Percentiles rank a stretch among this genome's conserved stretches.
Conservation (phyloP, 2,113 vertebrate genomes). For the Serilophus lunatus region DNA sequence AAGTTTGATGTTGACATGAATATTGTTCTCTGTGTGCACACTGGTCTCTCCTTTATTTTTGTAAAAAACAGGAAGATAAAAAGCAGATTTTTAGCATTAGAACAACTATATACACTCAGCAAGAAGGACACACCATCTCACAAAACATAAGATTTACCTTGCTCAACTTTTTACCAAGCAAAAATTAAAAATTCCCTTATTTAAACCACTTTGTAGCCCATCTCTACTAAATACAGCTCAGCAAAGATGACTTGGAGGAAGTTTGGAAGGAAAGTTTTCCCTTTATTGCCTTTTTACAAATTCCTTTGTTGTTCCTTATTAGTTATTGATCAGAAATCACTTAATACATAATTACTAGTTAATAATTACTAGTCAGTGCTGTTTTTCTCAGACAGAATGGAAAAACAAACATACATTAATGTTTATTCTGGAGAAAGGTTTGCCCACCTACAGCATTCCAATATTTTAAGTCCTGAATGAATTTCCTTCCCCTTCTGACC, state of each 20-base stretch:
- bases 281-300: background rate
- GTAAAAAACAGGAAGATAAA: background rate
- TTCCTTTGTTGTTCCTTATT: background rate
- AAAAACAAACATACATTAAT: background rate
- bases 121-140: background rate
- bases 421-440: background rate
- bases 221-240: background rate
- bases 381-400: background rate
- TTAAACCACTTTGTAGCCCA: background rate
- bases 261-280: background rate
- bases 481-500: background rate
- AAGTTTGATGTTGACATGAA: background rate
- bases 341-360: background rate
- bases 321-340: background rate
- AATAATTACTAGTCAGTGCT: background rate
- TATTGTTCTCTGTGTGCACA: background rate
- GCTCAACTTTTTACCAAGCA: background rate
- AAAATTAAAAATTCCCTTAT: background rate
- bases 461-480: background rate
- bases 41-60: background rate
- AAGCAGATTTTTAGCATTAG: background rate
- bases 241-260: background rate
- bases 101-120: background rate
- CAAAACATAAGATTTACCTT: too few relatives aligned
- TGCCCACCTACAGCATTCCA: background rate